Conservation (phyloP, 2,888 invertebrate genomes). For the Gortyna flavago region DNA sequence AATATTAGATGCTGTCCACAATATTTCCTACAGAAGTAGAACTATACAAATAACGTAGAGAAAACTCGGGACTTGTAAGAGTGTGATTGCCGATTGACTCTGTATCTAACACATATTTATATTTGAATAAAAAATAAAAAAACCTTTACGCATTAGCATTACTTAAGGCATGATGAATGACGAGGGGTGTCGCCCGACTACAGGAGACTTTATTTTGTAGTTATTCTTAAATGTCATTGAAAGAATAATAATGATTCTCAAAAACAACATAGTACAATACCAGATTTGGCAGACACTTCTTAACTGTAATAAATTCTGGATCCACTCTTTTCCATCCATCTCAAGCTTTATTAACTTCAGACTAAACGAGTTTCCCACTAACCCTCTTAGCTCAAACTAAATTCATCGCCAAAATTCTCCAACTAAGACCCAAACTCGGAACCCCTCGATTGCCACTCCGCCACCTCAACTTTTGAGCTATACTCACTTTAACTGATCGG, state of each 20-base stretch:
- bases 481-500: conserved; percentile 63
- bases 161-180: not conserved
- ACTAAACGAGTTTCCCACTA: not conserved
- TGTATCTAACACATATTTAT: no score
- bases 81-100: not conserved
- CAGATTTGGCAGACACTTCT: no score
- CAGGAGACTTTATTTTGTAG: not conserved
- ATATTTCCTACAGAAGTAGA: no score
- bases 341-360: not conserved
- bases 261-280: no score
- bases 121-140: not conserved
- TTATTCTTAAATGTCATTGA: no score
- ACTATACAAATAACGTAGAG: not conserved
- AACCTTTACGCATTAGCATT: not conserved
- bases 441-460: conserved; percentile 14
- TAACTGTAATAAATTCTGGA: no score
- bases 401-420: not conserved
- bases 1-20: not conserved
- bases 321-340: no score
- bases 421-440: not conserved
- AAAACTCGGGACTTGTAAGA: not conserved
- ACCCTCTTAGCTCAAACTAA: not conserved
- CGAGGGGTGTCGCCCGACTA: no score
- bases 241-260: no score
- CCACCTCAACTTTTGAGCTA: conserved; percentile 26